phyloP scores from a whole-genome alignment of 2,113 vertebrate species.

The Emydocephalus ijimae region DNA sequence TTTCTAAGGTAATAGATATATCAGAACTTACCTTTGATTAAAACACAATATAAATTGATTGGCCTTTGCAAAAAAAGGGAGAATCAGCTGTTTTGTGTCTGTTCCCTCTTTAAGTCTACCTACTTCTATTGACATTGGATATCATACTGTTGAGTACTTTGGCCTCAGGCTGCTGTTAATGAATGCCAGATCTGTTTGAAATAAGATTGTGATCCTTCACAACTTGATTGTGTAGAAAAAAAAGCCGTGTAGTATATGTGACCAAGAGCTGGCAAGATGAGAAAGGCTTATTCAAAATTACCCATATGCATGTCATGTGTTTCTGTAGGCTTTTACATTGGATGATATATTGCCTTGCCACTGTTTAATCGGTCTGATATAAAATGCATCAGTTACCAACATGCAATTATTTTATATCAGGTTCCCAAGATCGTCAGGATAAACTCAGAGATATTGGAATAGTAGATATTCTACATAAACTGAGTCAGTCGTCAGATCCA shows the following conservation, averaged over 20 bases:
- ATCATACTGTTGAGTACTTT: background rate
- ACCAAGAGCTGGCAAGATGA: background rate
- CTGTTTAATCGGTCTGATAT: background rate
- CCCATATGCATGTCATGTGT: background rate
- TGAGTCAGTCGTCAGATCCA: slow-evolving; percentile 89
- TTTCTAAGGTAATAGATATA: background rate
- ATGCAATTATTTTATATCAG: slow-evolving; percentile 64
- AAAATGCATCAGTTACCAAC: slow-evolving; percentile 1
- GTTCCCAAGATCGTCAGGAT: slow-evolving; percentile 96
- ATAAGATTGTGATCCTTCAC: background rate
- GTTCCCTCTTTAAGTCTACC: background rate
- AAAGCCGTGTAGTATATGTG: background rate
- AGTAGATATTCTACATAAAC: slow-evolving; percentile 95
- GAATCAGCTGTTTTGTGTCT: background rate
- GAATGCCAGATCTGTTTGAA: background rate
- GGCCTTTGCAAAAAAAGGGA: background rate
- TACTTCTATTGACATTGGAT: background rate
- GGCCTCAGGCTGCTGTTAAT: background rate
- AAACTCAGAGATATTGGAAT: slow-evolving; percentile 97
- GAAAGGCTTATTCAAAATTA: background rate
- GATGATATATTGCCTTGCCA: background rate
- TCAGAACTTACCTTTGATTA: background rate
- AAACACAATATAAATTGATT: background rate
- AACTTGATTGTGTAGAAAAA: background rate
- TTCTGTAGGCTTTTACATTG: background rate